A percentile compares a stretch with the other conserved stretches of the same genome.
These are phyloP conservation scores for Dione juno DNA, from an alignment of 2,888 invertebrate species.

Conservation along the genomic window DNA sequence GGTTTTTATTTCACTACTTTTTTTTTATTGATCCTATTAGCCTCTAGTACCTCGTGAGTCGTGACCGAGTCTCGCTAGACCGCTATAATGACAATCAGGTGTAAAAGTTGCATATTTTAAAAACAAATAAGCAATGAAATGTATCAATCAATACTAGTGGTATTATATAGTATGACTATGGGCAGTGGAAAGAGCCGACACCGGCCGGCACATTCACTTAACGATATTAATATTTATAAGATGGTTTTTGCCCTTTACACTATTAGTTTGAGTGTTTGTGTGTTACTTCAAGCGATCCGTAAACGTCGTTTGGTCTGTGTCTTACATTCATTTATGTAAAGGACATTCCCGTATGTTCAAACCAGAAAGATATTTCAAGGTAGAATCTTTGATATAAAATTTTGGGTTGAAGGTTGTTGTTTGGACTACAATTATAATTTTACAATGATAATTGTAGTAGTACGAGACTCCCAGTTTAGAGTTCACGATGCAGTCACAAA, in stretches of 20 bases:
- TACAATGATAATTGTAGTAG: too few species aligned
- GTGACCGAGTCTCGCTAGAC: too few species aligned
- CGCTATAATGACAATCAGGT: neutral
- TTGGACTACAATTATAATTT: too few species aligned
- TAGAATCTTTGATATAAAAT: neutral
- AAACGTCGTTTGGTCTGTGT: neutral
- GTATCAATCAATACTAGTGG: neutral
- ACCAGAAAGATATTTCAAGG: too few species aligned
- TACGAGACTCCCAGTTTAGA: neutral
- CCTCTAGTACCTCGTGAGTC: too few species aligned
- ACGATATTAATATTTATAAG: slow-evolving; percentile 7
- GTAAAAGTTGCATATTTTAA: neutral
- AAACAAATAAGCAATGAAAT: neutral
- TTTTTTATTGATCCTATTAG: too few species aligned
- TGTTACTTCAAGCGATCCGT: too few species aligned
- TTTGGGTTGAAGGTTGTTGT: neutral
- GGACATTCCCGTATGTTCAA: too few species aligned
- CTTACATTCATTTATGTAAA: too few species aligned
- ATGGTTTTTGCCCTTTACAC: neutral
- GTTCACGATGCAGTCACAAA: too few species aligned
- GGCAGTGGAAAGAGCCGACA: neutral
- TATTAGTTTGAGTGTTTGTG: too few species aligned
- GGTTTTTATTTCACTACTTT: too few species aligned
- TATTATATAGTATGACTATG: neutral
- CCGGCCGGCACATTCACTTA: slow-evolving; percentile 6